phyloP scores from a whole-genome alignment of 1,140 invertebrate genomes.

The Leptopilina clavipes region DNA sequence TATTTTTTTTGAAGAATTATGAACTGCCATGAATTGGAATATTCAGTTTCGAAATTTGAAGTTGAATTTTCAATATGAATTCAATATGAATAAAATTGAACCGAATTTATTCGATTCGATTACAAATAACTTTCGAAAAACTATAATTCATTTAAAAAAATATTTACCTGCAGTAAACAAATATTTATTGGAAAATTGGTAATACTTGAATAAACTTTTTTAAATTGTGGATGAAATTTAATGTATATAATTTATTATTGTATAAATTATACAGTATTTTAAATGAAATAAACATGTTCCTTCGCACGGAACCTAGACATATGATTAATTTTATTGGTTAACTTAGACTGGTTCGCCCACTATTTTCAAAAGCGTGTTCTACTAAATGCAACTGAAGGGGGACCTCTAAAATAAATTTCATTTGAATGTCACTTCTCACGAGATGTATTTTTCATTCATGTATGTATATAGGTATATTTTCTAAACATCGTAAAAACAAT shows the following conservation, averaged over 20 bases:
- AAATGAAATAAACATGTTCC: not conserved
- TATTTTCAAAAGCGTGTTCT: slow-evolving; percentile 45
- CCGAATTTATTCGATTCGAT: too few relatives aligned
- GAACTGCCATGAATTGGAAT: too few relatives aligned
- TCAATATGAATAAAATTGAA: too few relatives aligned
- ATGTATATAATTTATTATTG: not conserved
- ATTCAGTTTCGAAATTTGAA: too few relatives aligned
- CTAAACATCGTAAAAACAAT: not conserved
- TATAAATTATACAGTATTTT: not conserved
- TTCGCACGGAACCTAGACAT: not conserved
- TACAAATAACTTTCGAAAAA: too few relatives aligned
- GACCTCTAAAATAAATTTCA: not conserved
- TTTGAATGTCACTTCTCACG: slow-evolving; percentile 12
- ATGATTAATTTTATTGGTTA: slow-evolving; percentile 49
- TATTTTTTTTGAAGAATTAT: too few relatives aligned
- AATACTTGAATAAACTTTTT: not conserved
- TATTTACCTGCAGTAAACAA: too few relatives aligned
- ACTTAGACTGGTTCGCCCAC: slow-evolving; percentile 69
- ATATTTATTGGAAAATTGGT: too few relatives aligned
- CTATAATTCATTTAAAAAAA: not conserved
- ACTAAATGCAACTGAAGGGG: not conserved
- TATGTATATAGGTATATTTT: too few relatives aligned
- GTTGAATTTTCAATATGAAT: too few relatives aligned
- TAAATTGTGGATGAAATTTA: too few relatives aligned
- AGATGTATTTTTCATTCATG: not conserved